phyloP scores from a whole-genome alignment of 2,113 vertebrate species.

The Halichoeres trimaculatus region DNA sequence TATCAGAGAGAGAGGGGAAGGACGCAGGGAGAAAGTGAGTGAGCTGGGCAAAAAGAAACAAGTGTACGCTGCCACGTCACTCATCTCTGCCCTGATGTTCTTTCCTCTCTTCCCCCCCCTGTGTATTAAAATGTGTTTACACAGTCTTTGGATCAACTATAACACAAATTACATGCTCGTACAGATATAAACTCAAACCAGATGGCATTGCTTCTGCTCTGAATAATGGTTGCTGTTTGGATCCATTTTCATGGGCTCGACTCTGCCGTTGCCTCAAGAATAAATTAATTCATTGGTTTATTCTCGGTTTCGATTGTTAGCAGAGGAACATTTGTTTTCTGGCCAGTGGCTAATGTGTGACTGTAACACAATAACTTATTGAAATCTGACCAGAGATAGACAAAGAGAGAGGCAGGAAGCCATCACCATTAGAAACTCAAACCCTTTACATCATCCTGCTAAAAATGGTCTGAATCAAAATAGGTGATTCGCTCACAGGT shows the following conservation, averaged over 20 bases:
- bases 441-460: not conserved
- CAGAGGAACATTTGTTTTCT: slow-evolving; percentile 50
- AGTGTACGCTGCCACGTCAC: slow-evolving; percentile 14
- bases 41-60: not conserved
- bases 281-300: slow-evolving; percentile 63
- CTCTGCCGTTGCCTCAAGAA: slow-evolving; percentile 52
- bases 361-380: slow-evolving; percentile 42
- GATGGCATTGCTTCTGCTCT: slow-evolving; percentile 65
- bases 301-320: slow-evolving; percentile 62
- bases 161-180: slow-evolving; percentile 70
- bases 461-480: not conserved
- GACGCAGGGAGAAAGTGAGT: not conserved
- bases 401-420: slow-evolving; percentile 19
- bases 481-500: not conserved
- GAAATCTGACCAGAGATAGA: slow-evolving; percentile 24
- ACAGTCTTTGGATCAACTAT: slow-evolving; percentile 57
- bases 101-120: slow-evolving; percentile 5
- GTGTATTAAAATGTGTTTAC: slow-evolving; percentile 72
- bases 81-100: slow-evolving; percentile 37
- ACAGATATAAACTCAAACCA: slow-evolving; percentile 68
- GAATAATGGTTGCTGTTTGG: slow-evolving; percentile 61
- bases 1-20: slow-evolving; percentile 32
- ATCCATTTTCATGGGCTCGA: slow-evolving; percentile 59
- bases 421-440: not conserved
- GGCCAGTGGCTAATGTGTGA: slow-evolving; percentile 45